Conservation (phyloP, 2,797 vertebrate genomes). For the Anguilla marmorata region DNA sequence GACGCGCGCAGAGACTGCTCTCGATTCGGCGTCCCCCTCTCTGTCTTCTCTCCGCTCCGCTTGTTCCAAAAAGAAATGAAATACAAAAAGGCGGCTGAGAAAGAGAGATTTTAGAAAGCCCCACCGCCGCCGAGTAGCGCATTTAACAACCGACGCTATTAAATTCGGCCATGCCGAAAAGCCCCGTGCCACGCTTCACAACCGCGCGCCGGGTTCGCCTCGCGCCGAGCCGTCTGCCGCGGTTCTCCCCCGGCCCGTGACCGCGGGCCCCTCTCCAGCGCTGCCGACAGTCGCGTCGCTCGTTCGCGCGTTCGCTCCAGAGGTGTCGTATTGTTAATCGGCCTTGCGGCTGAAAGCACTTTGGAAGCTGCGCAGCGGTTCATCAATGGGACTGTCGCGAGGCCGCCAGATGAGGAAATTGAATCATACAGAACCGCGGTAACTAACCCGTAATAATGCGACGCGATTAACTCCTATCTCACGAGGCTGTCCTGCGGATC, state of each 20-base stretch:
- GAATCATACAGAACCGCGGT: neutral
- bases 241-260: slow-evolving; percentile 35
- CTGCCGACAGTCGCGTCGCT: neutral
- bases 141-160: slow-evolving; percentile 26
- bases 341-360: neutral
- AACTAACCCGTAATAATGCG: neutral
- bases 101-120: neutral
- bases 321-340: slow-evolving; percentile 14
- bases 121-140: neutral
- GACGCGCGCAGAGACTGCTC: neutral
- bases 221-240: slow-evolving; percentile 36
- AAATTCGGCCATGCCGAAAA: slow-evolving; percentile 33
- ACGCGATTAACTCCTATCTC: neutral
- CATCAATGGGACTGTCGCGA: neutral
- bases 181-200: slow-evolving; percentile 26
- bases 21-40: neutral
- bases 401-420: neutral
- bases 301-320: neutral
- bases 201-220: slow-evolving; percentile 36
- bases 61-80: neutral
- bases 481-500: neutral
- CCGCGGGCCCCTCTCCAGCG: slow-evolving; percentile 35
- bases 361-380: neutral
- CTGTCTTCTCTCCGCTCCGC: neutral
- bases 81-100: neutral